Conservation (phyloP, 2,113 vertebrate genomes). For the Petaurus breviceps region DNA sequence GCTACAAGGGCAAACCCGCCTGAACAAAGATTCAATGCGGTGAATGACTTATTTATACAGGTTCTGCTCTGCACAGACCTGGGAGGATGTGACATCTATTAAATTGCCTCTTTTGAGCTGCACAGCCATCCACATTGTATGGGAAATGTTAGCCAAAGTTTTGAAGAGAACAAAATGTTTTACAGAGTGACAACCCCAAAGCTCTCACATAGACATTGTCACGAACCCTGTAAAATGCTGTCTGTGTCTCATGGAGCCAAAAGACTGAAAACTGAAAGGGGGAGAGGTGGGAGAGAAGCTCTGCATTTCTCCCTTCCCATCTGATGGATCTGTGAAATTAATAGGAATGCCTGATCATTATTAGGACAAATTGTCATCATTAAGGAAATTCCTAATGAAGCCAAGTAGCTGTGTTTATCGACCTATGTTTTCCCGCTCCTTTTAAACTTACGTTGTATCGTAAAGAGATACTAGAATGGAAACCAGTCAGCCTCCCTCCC, state of each 20-base stretch:
- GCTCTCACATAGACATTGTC: background rate
- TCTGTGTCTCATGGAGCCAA: background rate
- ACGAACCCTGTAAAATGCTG: background rate
- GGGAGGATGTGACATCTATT: conserved; percentile 68
- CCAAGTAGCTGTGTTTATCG: background rate
- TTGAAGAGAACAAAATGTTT: conserved; percentile 55
- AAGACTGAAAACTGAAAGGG: background rate
- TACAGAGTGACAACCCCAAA: conserved; percentile 14
- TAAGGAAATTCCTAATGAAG: background rate
- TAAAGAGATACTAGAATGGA: background rate
- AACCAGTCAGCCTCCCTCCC: background rate
- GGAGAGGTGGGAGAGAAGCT: background rate
- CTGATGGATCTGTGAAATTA: background rate
- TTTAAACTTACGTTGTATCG: background rate
- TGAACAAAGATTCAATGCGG: conserved; percentile 54
- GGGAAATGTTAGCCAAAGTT: conserved; percentile 59
- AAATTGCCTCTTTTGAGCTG: conserved; percentile 60
- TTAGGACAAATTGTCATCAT: background rate
- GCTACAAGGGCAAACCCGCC: conserved; percentile 59
- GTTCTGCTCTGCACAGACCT: conserved; percentile 39
- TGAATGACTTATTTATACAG: conserved; percentile 71
- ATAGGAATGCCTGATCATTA: background rate
- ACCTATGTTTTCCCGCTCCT: background rate
- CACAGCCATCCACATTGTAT: background rate
- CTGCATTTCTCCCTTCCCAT: background rate